A percentile compares a stretch with the other conserved stretches of the same genome.
These are phyloP conservation scores for Melanotaenia trifasciata DNA, from an alignment of 2,797 vertebrate species.

Conservation along the genomic window DNA sequence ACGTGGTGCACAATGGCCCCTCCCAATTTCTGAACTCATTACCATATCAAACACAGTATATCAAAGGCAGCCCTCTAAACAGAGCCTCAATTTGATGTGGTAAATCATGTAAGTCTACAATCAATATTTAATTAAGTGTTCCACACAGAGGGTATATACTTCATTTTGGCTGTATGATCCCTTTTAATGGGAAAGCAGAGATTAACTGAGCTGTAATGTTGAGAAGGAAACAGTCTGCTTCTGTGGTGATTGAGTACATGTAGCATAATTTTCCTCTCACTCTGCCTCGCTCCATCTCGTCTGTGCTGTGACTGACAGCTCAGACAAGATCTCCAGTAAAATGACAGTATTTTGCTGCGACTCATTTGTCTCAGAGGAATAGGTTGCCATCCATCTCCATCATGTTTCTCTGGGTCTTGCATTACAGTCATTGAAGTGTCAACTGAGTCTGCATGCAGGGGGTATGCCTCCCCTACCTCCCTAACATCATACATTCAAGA, in stretches of 20 bases:
- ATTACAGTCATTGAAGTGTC: slow-evolving; percentile 40
- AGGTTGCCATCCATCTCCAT: slow-evolving; percentile 44
- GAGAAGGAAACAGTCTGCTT: slow-evolving; percentile 58
- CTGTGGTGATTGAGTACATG: slow-evolving; percentile 2
- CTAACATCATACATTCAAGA: slow-evolving; percentile 35
- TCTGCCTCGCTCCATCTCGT: slow-evolving; percentile 5
- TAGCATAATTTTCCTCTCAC: slow-evolving; percentile 7
- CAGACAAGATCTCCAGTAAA: slow-evolving; percentile 34
- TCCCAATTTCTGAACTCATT: slow-evolving; percentile 75
- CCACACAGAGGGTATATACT: slow-evolving; percentile 75
- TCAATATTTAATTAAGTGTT: slow-evolving; percentile 85
- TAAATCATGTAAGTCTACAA: slow-evolving; percentile 82
- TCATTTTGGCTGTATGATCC: slow-evolving; percentile 77
- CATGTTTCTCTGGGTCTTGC: slow-evolving; percentile 41
- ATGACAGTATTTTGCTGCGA: slow-evolving; percentile 27
- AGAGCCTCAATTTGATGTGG: slow-evolving; percentile 76
- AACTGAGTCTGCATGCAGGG: slow-evolving; percentile 22
- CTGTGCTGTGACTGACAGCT: slow-evolving; percentile 44
- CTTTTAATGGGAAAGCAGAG: slow-evolving; percentile 65
- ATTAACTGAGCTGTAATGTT: slow-evolving; percentile 59
- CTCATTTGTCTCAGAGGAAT: slow-evolving; percentile 42
- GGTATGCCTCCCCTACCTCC: slow-evolving; percentile 25
- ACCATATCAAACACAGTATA: slow-evolving; percentile 77
- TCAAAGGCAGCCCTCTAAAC: slow-evolving; percentile 79
- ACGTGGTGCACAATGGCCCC: slow-evolving; percentile 65